These are phyloP conservation scores for Tympanoctomys barrerae DNA, from an alignment of 2,797 vertebrate species.

Conservation along the genomic window DNA sequence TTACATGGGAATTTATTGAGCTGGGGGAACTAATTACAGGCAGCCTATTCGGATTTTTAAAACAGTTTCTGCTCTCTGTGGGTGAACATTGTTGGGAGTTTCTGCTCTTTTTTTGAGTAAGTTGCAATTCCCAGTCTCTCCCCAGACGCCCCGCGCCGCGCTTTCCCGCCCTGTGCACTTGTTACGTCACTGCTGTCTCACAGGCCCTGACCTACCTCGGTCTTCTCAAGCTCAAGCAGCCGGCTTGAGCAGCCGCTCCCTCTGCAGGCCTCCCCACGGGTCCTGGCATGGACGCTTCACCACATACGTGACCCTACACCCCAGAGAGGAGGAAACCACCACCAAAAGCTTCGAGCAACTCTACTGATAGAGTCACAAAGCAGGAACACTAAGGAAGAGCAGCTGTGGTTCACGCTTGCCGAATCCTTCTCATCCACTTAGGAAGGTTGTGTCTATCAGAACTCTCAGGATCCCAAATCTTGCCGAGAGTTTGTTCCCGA, in stretches of 20 bases:
- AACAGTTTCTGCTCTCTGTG: background rate
- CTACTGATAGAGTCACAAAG: background rate
- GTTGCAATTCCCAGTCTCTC: fast-evolving
- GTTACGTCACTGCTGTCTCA: fast-evolving
- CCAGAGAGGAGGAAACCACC: too few relatives aligned
- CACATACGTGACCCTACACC: fast-evolving
- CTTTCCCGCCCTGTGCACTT: fast-evolving
- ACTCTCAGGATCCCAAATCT: background rate
- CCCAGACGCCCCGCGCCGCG: fast-evolving
- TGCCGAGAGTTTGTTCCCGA: too few relatives aligned
- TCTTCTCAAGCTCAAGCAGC: background rate
- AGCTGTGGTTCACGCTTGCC: fast-evolving
- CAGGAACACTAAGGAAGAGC: background rate
- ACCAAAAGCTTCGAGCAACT: background rate
- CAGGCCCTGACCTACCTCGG: fast-evolving
- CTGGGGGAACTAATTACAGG: constrained; percentile 48
- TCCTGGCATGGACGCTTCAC: fast-evolving
- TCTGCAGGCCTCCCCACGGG: fast-evolving
- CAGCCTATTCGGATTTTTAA: background rate
- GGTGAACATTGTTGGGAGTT: background rate
- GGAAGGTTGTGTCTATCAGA: background rate
- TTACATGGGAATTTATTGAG: constrained; percentile 55
- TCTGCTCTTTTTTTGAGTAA: background rate
- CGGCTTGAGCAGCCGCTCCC: fast-evolving
- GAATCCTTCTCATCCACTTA: background rate